A percentile compares a stretch with the other conserved stretches of the same genome.
These are phyloP conservation scores for Ailuropoda melanoleuca DNA, from an alignment of 2,113 vertebrate species.

Conservation along the genomic window DNA sequence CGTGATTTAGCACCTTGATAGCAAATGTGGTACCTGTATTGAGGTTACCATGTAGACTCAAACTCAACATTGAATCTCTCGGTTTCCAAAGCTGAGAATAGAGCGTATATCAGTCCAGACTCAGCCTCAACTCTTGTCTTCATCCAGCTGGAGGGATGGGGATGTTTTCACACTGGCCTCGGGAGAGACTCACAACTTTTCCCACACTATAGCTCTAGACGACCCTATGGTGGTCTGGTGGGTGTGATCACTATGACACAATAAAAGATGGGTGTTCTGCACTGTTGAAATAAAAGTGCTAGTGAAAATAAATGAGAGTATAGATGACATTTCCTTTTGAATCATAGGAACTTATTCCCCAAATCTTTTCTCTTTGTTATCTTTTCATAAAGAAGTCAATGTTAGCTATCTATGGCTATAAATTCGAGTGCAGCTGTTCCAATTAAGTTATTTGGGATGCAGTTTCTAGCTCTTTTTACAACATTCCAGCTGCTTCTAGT, in stretches of 20 bases:
- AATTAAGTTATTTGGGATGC: constrained; percentile 41
- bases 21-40: background rate
- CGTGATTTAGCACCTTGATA: background rate
- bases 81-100: background rate
- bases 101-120: background rate
- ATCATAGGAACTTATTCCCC: background rate
- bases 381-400: background rate
- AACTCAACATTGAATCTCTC: background rate
- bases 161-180: background rate
- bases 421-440: background rate
- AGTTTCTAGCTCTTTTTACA: constrained; percentile 22
- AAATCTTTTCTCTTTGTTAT: background rate
- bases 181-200: background rate
- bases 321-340: background rate
- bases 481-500: constrained; percentile 10
- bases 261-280: background rate
- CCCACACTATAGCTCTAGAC: background rate
- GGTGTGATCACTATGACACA: background rate
- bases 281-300: background rate
- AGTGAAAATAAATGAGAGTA: background rate
- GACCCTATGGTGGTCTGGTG: background rate
- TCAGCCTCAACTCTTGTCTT: background rate
- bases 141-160: background rate
- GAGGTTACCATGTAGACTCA: background rate
- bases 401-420: background rate